phyloP scores from a whole-genome alignment of 2,113 vertebrate species.

The Typhlomys cinereus region DNA sequence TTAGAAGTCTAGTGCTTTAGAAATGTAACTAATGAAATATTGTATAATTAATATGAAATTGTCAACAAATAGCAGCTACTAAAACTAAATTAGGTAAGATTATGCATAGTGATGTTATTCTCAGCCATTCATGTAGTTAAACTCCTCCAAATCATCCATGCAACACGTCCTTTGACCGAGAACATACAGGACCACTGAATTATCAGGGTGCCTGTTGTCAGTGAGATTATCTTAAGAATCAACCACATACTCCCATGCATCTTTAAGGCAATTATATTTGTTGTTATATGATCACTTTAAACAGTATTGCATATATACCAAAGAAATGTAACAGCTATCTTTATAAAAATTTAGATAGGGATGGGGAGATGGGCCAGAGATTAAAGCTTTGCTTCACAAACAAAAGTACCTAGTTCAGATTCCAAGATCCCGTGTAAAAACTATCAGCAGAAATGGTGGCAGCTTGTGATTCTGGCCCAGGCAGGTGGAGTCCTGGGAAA shows the following conservation, averaged over 20 bases:
- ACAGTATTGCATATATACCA: not conserved
- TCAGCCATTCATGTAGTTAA: not conserved
- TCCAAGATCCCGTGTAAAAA: too few species aligned
- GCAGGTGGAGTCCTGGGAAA: too few species aligned
- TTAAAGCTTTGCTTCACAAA: too few species aligned
- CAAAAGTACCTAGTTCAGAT: too few species aligned
- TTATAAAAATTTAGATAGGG: too few species aligned
- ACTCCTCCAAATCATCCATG: not conserved
- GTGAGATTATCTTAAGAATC: not conserved
- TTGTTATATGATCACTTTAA: not conserved
- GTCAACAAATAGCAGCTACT: not conserved
- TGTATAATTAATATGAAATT: not conserved
- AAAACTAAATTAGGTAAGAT: not conserved
- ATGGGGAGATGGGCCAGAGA: too few species aligned
- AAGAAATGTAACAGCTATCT: not conserved
- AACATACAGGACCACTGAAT: not conserved
- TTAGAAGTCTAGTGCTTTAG: not conserved
- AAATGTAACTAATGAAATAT: not conserved
- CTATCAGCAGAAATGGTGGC: too few species aligned
- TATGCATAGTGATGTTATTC: not conserved
- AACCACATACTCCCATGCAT: not conserved
- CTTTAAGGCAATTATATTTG: not conserved
- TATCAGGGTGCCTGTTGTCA: not conserved
- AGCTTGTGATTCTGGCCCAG: too few species aligned
- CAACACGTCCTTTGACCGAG: not conserved